Evolutionary conservation across 2,888 invertebrate genomes (phyloP).

Genomic region (Bimastos eiseni): DNA sequence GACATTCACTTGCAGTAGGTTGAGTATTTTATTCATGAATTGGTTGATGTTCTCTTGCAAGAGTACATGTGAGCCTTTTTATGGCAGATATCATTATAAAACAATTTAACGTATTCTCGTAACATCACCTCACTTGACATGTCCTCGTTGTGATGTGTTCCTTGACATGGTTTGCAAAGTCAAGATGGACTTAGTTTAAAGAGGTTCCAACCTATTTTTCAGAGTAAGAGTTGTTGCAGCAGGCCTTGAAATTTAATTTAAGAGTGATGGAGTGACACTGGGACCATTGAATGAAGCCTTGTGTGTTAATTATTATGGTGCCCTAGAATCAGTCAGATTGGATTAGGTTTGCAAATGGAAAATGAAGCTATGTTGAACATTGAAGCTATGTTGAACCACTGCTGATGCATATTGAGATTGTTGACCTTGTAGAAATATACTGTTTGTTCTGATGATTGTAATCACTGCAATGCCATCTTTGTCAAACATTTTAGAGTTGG

Average conservation of each 20-base stretch:
- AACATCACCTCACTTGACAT: neutral
- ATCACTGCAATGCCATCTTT: neutral
- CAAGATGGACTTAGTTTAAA: neutral
- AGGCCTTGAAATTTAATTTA: neutral
- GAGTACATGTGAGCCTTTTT: neutral
- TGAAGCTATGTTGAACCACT: neutral
- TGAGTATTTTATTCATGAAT: neutral
- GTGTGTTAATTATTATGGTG: neutral
- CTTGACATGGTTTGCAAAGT: neutral
- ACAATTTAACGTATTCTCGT: neutral
- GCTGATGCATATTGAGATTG: neutral
- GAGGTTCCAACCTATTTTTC: neutral
- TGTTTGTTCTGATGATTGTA: neutral
- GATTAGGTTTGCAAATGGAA: neutral
- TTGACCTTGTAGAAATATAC: neutral
- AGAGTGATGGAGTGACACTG: no score
- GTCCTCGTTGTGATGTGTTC: neutral
- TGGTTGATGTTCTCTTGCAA: neutral
- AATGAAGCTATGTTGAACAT: neutral
- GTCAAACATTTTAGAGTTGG: neutral
- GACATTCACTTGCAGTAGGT: conserved; percentile 50
- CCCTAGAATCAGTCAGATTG: neutral
- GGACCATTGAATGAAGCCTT: no score
- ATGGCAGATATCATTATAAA: neutral
- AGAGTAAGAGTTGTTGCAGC: neutral